Evolutionary conservation across 2,113 vertebrate species (phyloP), one percentile per base, ranked within the genome.

Genomic region (Myrmophylax atrothorax): DNA sequence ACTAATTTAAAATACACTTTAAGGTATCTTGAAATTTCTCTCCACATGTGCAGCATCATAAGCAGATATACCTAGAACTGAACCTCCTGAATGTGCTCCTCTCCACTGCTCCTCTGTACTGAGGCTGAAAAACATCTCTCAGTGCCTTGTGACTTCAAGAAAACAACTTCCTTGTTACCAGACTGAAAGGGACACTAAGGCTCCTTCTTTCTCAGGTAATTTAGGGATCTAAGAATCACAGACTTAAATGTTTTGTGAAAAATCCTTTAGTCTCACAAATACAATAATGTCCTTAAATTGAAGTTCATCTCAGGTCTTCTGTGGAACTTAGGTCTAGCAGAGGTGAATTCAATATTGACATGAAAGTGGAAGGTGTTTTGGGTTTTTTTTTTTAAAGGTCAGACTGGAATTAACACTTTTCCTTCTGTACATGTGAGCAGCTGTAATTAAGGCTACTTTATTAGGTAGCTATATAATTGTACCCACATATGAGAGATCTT

Each of bases 151-250:
- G 7, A 46, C 7, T 62, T 56, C 38, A 37, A 38, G 22, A 58
- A 84, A 87, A 53, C 9, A 37, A 50, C 14, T 70, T n/a, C 15
- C 28, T 0, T 0, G 0, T 40, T 55, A 37, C 24, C 35, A 59
- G n/a, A 38, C 10, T 87, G 82, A n/a, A 75, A 88, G 79, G 12
- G 3, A 46, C 15, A 28, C 18, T 28, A 35, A 11, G 14, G 46
- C 10, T 74, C 12, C 20, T 24, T 18, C 5, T 74, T 74, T 78
- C 60, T 26, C 31, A 40, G 31, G 8, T 40, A 80, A 66, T 69
- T 49, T 42, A 56, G 64, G 18, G 19, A 62, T 13, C 17, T 69
- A 53, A 28, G 49, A 74, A 84, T 35, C 29, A 50, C 35, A 72
- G 18, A 52, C 12, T 40, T 53, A 74, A 81, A 50, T 13, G 8